A percentile compares a stretch with the other conserved stretches of the same genome.
Conservation (phyloP, 1,140 invertebrate species). For the Caerostris extrusa region DNA sequence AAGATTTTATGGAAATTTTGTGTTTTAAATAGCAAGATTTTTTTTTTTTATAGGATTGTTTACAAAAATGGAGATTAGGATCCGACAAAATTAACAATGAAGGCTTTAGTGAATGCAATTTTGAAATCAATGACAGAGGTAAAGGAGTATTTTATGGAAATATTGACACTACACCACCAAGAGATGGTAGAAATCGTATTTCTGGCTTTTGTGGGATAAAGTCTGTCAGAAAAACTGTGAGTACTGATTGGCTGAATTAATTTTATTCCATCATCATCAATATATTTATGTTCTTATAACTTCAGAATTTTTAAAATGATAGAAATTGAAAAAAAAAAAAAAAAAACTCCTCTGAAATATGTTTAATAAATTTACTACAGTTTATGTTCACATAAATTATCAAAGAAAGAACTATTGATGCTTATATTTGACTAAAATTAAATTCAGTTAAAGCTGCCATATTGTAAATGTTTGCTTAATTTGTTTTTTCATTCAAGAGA, state of each 20-base stretch:
- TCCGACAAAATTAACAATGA: constrained; percentile 90
- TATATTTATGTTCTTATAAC: no score
- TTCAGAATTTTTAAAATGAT: no score
- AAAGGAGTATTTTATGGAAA: constrained; percentile 90
- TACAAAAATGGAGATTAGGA: constrained; percentile 89
- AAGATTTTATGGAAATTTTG: no score
- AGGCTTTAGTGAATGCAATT: constrained; percentile 88
- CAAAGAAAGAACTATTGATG: no score
- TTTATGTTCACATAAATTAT: no score
- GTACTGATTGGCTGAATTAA: constrained; percentile 74
- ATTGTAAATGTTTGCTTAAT: no score
- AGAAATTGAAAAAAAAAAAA: no score
- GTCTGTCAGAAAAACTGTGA: constrained; percentile 85
- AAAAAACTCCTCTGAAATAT: no score
- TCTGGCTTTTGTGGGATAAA: constrained; percentile 91
- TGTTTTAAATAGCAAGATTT: background rate
- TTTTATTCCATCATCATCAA: background rate
- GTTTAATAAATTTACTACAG: no score
- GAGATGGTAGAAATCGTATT: constrained; percentile 89
- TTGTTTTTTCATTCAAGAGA: no score
- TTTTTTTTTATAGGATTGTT: constrained; percentile 81
- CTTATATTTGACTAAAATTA: no score
- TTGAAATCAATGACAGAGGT: constrained; percentile 85
- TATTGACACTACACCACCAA: constrained; percentile 87
- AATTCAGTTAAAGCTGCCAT: no score